Base-by-base conservation (phyloP, 2,888 invertebrate species). In the Epiblema foenella region DNA sequence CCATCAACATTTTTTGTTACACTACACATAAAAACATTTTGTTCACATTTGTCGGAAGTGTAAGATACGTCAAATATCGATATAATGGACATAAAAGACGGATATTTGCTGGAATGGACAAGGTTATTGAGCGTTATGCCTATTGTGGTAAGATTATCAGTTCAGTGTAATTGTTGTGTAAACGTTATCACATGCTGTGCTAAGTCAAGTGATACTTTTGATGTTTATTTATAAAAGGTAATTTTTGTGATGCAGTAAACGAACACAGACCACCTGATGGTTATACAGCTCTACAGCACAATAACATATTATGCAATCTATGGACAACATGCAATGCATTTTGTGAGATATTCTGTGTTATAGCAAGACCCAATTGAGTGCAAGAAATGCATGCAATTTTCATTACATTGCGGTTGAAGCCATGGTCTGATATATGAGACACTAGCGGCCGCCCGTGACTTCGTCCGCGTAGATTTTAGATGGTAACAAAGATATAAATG, bases 61-160 rank as follows among this genome's bases (percentile, higher is more conserved):
- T 37, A 49, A 64, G 60, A 64, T 51, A 75, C 70, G 70, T 72
- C 59, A 67, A 72, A 69, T 72, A 67, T 71, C 67, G 62, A 71
- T 57, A 67, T 67, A 66, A 71, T 62, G 20, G 64, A 39, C 37
- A 64, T 18, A 68, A 42, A 8, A 17, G 37, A 57, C n/a, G 72
- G 72, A 72, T 72, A 54, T 72, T 60, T 39, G 72, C 64, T 65
- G 68, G 60, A 60, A 20, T 65, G 58, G 54, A 46, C 58, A 59
- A 69, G 60, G 59, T 59, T 66, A 66, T 66, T 59, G 60, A 70
- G 65, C 70, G 57, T 51, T 20, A 52, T 51, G 20, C n/a, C 52
- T 49, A 70, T 70, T 70, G 54, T 66, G 42, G 1, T 7, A 9
- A 20, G 54, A 66, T 70, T 70, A 66, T 58, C 59, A 46, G 59